Evolutionary conservation across 2,113 vertebrate species (phyloP).

Genomic region (Notothenia coriiceps): DNA sequence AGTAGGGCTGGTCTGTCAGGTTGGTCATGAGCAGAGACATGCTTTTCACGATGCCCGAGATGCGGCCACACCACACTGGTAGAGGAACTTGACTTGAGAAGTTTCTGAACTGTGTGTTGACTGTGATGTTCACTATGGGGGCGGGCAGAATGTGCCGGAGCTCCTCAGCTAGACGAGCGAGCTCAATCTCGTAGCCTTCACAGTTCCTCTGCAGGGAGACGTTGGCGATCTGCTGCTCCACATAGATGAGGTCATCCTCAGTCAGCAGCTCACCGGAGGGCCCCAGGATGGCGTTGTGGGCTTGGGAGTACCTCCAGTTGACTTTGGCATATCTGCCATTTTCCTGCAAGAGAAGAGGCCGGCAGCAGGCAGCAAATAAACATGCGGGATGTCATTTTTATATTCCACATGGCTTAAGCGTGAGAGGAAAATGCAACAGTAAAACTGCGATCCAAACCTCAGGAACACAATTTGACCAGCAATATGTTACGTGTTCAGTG

Average conservation of each 20-base stretch:
- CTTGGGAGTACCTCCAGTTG: conserved; percentile 90
- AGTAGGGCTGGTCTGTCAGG: conserved; percentile 76
- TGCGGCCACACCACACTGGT: conserved; percentile 90
- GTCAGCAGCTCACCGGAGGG: conserved; percentile 96
- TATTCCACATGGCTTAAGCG: conserved; percentile 29
- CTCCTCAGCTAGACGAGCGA: conserved; percentile 88
- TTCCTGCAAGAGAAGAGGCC: conserved; percentile 72
- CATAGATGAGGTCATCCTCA: conserved; percentile 90
- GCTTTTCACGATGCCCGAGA: conserved; percentile 90
- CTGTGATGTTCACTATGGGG: conserved; percentile 90
- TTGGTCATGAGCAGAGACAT: conserved; percentile 90
- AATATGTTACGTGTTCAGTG: conserved; percentile 42
- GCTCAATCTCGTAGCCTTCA: conserved; percentile 89
- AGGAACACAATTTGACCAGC: conserved; percentile 42
- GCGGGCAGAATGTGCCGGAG: conserved; percentile 90
- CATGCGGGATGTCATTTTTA: conserved; percentile 14
- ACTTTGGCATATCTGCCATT: conserved; percentile 82
- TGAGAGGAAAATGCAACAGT: conserved; percentile 45
- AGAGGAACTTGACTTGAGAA: conserved; percentile 81
- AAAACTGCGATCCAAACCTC: conserved; percentile 54
- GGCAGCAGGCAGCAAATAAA: conserved; percentile 34
- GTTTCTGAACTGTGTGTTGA: conserved; percentile 88
- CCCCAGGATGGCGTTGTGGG: conserved; percentile 92
- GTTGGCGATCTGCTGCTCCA: conserved; percentile 91
- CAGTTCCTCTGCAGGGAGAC: conserved; percentile 89